Evolutionary conservation across 2,797 vertebrate genomes (phyloP).

Genomic region (Enteromius mattozi): DNA sequence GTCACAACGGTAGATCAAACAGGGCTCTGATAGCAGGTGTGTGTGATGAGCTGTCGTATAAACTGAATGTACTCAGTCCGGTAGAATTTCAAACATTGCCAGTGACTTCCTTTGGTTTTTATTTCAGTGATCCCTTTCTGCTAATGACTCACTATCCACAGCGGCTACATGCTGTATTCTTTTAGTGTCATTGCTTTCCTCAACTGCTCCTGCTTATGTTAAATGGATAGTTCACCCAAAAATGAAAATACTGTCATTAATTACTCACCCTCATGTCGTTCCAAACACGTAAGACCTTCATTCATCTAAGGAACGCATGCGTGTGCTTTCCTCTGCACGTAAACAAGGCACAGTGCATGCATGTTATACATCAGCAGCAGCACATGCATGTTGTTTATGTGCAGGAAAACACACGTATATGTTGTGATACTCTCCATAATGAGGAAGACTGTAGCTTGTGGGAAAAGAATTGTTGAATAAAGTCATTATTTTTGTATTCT

Average conservation of each 20-base stretch:
- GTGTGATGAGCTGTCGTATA: slow-evolving; percentile 38
- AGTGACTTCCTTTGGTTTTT: neutral
- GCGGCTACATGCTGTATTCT: neutral
- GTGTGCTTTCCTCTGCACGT: neutral
- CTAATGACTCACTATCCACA: neutral
- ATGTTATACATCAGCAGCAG: neutral
- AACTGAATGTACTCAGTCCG: slow-evolving; percentile 29
- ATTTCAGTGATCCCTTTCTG: neutral
- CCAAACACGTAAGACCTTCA: neutral
- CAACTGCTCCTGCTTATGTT: neutral
- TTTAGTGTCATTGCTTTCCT: neutral
- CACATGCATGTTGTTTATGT: neutral
- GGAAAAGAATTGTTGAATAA: neutral
- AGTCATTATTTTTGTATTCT: neutral
- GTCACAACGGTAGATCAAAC: slow-evolving; percentile 31
- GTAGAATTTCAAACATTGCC: neutral
- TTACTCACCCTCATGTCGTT: neutral
- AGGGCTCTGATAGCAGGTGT: slow-evolving; percentile 45
- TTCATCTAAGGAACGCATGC: neutral
- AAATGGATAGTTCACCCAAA: neutral
- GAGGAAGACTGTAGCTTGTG: neutral
- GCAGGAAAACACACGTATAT: too few relatives aligned
- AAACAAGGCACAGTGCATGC: neutral
- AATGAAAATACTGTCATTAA: neutral
- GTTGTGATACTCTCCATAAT: neutral